Evolutionary conservation across 2,888 invertebrate species (phyloP), one percentile per base, ranked within the genome.

Genomic region (Leptopilina myrica): DNA sequence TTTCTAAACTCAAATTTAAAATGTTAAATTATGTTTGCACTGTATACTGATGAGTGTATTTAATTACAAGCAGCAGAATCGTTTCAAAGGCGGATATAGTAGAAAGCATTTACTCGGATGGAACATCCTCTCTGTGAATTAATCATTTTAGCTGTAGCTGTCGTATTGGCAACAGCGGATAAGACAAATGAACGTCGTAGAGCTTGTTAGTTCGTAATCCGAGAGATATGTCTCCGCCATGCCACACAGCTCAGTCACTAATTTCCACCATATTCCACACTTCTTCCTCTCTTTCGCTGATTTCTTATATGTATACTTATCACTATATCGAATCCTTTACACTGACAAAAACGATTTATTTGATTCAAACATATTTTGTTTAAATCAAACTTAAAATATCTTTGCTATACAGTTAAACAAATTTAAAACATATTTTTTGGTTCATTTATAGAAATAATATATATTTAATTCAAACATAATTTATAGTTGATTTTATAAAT

Each of bases 151-250:
- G 87, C 91, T 89, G 89, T 89, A 89, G 90, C 90, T 90, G 89
- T 91, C 90, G 89, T 88, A 90, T 91, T 90, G 90, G 90, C 87
- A 86, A 89, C 87, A 89, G 88, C 90, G 91, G 90, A 91, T 91
- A 91, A 91, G 91, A 91, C 91, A 91, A 91, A 91, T 91, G 91
- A 91, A 91, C 89, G 91, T 90, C 89, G 90, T 87, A 90, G 86
- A 90, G 91, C 91, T 91, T 91, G 91, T 91, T 91, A 91, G 90
- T 88, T 88, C 89, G 89, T 90, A 90, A 90, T 90, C 90, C 88
- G 89, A 89, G 90, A 89, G 90, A 90, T 89, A 86, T 87, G 89
- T 90, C 88, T 87, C 80, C 85, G 82, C 85, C 86, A 83, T 15
- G 15, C 59, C 15, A 59, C n/a, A 15, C 15, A n/a, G 7, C 33